phyloP scores from a whole-genome alignment of 1,140 invertebrate species.

The Drosophila ananassae region DNA sequence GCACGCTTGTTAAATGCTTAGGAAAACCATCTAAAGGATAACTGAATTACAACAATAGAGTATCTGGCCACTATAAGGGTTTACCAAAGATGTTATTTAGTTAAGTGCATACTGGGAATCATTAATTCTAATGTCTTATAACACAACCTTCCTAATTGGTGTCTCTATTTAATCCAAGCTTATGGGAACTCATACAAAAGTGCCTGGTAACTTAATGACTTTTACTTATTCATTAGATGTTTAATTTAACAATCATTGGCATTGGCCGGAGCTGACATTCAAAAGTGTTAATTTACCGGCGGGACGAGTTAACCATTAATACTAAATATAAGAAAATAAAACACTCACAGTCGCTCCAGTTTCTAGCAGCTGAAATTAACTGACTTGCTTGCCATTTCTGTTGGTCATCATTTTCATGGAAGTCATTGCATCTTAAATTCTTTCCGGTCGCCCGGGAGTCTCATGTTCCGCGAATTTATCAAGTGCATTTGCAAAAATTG shows the following conservation, averaged over 20 bases:
- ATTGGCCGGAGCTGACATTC: slow-evolving; percentile 3
- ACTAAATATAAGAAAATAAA: background rate
- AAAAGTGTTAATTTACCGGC: slow-evolving; percentile 2
- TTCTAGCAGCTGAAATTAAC: background rate
- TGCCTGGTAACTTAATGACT: background rate
- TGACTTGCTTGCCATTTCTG: background rate
- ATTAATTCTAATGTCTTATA: background rate
- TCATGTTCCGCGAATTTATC: slow-evolving; percentile 31
- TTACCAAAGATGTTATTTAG: background rate
- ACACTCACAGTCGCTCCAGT: no score
- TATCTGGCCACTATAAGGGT: background rate
- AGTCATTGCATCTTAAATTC: slow-evolving; percentile 23
- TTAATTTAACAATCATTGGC: background rate
- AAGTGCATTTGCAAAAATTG: slow-evolving; percentile 52
- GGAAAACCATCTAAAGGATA: slow-evolving; percentile 14
- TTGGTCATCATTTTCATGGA: background rate
- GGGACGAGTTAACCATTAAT: slow-evolving; percentile 3
- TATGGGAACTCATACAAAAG: background rate
- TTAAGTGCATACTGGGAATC: background rate
- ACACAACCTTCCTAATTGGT: background rate
- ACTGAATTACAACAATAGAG: slow-evolving; percentile 9
- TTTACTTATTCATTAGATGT: background rate
- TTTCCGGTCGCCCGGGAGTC: background rate
- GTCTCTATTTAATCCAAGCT: background rate
- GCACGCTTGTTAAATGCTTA: slow-evolving; percentile 66